These are phyloP conservation scores for Nomada flava DNA, from an alignment of 2,888 invertebrate genomes.

Conservation along the genomic window DNA sequence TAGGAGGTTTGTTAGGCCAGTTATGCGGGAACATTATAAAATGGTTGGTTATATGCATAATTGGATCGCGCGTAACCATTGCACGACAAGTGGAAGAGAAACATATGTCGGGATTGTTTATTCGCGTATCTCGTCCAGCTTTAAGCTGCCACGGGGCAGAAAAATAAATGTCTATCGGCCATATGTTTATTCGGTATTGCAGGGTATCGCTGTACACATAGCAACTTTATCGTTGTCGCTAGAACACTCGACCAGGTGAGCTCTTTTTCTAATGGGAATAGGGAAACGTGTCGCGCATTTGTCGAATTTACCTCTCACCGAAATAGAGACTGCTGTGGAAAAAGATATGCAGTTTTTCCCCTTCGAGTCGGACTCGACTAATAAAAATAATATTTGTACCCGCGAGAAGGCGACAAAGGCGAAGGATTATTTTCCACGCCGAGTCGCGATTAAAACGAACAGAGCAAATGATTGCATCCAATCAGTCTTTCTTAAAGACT, in stretches of 20 bases:
- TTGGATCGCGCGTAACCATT: conserved; percentile 44
- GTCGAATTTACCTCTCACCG: conserved; percentile 4
- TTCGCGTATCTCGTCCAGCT: conserved; percentile 66
- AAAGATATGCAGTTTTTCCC: not conserved
- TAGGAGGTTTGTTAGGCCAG: not conserved
- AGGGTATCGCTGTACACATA: conserved; percentile 74
- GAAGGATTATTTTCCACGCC: conserved; percentile 7
- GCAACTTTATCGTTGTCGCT: conserved; percentile 70
- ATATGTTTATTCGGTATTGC: conserved; percentile 69
- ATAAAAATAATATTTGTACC: conserved; percentile 22
- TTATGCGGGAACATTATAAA: conserved; percentile 17
- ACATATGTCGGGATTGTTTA: conserved; percentile 72
- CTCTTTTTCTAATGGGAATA: conserved; percentile 28
- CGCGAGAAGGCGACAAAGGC: not conserved
- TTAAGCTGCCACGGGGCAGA: conserved; percentile 61
- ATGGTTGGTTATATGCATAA: conserved; percentile 48
- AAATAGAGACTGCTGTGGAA: not conserved
- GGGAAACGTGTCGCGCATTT: not conserved
- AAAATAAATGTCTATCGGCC: conserved; percentile 70
- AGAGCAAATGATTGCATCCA: conserved; percentile 49
- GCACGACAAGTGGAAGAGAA: conserved; percentile 62
- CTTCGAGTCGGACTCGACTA: not conserved
- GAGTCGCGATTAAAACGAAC: conserved; percentile 46
- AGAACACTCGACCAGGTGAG: conserved; percentile 34
- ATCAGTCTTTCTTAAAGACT: conserved; percentile 59